Evolutionary conservation across 1,140 invertebrate genomes (phyloP), one percentile per base, ranked within the genome.

Genomic region (Periplaneta americana): DNA sequence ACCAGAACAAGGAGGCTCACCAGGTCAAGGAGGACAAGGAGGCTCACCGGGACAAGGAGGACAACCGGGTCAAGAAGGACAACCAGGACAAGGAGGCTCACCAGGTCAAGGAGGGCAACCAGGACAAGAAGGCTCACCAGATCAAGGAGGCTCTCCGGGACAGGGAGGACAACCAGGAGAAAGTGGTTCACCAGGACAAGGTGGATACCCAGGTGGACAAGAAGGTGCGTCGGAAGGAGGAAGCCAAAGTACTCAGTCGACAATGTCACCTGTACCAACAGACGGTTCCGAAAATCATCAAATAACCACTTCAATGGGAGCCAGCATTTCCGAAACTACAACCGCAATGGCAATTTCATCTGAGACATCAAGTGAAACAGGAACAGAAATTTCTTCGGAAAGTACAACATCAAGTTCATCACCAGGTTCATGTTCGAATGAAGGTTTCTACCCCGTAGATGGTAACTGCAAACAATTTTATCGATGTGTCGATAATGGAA

Each of bases 381-480:
- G n/a, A 28, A 5, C 22, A 22, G 57, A 66, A 66, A 66, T 17
- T 66, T 66, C 57, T 75, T 34, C 22, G 31, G 22, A 75, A 75
- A 34, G 22, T 32, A 75, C 74, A 66, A 34, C 75, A 78, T 32
- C 35, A 78, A 22, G 35, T 22, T 74, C 79, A 22, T 74, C 79
- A 74, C 15, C 6, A 22, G 78, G 22, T 1, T 34, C 37, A 57
- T 84, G 84, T 57, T 80, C 48, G 36, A 78, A 82, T 77, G 87
- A 87, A 84, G 87, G 87, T 15, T 88, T 88, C 83, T 80, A 91
- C 82, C 88, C 89, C 11, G 89, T 93, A 84, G 85, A 88, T 39
- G 88, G 89, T 31, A 89, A 94, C 83, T 95, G 94, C 83, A 88
- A 89, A 78, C 92, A 91, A 84, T 95, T 94, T 85, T 93, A 93